A percentile compares a stretch with the other conserved stretches of the same genome.
Conservation (phyloP, 2,888 invertebrate genomes). For the Orthosia incerta region DNA sequence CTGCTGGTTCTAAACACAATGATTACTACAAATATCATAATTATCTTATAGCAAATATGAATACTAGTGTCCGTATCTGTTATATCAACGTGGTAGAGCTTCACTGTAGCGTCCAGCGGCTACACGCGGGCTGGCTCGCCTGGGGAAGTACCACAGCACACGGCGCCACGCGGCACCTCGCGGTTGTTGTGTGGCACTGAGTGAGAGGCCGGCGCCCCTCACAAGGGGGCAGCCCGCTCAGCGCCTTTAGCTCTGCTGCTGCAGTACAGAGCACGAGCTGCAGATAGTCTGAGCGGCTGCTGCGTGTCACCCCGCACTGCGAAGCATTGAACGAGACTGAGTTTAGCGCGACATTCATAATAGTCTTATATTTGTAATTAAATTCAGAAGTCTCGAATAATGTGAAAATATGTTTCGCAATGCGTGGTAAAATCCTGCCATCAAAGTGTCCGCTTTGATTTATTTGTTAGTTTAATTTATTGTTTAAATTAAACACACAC, state of each 20-base stretch:
- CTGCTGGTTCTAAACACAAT: neutral
- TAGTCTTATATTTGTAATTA: neutral
- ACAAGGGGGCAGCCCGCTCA: too few species aligned
- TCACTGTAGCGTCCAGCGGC: neutral
- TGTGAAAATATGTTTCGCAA: constrained; percentile 1
- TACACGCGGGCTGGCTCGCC: constrained; percentile 49
- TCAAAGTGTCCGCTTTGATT: neutral
- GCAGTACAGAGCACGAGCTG: too few species aligned
- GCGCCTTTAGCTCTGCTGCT: too few species aligned
- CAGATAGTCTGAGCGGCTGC: too few species aligned
- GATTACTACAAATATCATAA: neutral
- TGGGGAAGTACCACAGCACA: constrained; percentile 57
- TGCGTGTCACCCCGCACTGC: too few species aligned
- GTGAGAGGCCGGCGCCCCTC: constrained; percentile 56
- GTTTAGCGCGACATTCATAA: neutral
- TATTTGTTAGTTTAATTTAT: neutral
- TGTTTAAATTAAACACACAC: neutral
- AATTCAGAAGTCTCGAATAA: neutral
- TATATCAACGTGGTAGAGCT: constrained; percentile 44
- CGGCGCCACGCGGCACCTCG: constrained; percentile 2
- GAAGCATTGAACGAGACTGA: too few species aligned
- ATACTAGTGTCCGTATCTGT: too few species aligned
- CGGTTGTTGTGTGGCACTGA: neutral
- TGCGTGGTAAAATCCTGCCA: constrained; percentile 1
- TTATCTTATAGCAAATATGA: too few species aligned